These are phyloP conservation scores for Brachyopa scutellaris DNA, from an alignment of 2,888 invertebrate genomes.

Conservation along the genomic window DNA sequence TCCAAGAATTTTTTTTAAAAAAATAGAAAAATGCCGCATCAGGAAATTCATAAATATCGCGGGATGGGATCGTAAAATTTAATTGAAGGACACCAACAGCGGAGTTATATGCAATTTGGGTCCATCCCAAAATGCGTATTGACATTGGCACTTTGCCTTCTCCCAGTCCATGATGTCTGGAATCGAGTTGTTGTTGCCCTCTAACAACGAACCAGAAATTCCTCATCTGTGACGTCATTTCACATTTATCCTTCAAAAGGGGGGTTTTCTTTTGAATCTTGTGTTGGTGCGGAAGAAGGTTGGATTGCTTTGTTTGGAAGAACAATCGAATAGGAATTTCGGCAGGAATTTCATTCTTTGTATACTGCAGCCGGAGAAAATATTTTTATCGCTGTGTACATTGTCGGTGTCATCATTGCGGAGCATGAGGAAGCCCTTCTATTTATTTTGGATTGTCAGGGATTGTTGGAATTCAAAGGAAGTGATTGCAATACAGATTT, in stretches of 20 bases:
- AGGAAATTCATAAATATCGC: not conserved
- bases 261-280: conserved; percentile 30
- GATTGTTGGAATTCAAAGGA: not conserved
- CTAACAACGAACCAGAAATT: conserved; percentile 26
- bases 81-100: conserved; percentile 27
- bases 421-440: not conserved
- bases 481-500: no score
- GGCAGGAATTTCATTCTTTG: conserved; percentile 30
- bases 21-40: not conserved
- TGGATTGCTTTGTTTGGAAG: conserved; percentile 21
- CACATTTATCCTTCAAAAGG: conserved; percentile 24
- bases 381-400: conserved; percentile 7
- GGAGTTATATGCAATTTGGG: not conserved
- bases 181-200: conserved; percentile 34
- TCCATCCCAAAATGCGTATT: conserved; percentile 1
- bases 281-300: not conserved
- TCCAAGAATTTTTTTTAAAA: not conserved
- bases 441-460: not conserved
- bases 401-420: not conserved
- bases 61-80: not conserved
- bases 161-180: conserved; percentile 23
- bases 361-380: not conserved
- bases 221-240: conserved; percentile 59
- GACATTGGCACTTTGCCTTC: conserved; percentile 25
- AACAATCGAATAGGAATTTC: conserved; percentile 34